Evolutionary conservation across 2,113 vertebrate genomes (phyloP).

Genomic region (Rhynchomys soricoides): DNA sequence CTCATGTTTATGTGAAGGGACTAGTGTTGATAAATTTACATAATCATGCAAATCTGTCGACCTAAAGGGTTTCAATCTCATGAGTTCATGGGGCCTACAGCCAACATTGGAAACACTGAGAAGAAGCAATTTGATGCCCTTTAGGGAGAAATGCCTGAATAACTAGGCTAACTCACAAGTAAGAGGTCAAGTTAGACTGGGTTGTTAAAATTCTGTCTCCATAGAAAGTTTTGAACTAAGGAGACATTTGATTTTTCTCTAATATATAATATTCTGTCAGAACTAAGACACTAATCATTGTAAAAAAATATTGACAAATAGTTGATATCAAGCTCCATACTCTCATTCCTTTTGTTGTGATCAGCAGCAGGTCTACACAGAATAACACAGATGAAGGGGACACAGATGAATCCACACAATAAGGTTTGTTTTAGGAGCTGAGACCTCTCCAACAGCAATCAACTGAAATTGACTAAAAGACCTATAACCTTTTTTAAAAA

Average conservation of each 20-base stretch:
- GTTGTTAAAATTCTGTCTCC: constrained; percentile 6
- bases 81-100: fast-evolving
- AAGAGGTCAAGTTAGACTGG: neutral
- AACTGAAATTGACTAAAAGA: neutral
- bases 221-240: neutral
- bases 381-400: neutral
- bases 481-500: neutral
- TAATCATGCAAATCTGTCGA: neutral
- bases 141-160: constrained; percentile 82
- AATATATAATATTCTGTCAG: neutral
- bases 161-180: neutral
- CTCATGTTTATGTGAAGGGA: neutral
- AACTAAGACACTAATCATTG: neutral
- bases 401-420: neutral
- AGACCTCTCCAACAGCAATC: neutral
- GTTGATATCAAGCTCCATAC: neutral
- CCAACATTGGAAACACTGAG: neutral
- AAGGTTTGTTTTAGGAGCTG: neutral
- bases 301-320: constrained; percentile 16
- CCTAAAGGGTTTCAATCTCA: neutral
- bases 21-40: neutral
- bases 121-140: constrained; percentile 82
- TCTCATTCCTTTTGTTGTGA: neutral
- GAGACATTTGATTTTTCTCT: neutral
- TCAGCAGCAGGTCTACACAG: neutral